Conservation (phyloP, 2,888 invertebrate species). For the Lasioglossum morio region DNA sequence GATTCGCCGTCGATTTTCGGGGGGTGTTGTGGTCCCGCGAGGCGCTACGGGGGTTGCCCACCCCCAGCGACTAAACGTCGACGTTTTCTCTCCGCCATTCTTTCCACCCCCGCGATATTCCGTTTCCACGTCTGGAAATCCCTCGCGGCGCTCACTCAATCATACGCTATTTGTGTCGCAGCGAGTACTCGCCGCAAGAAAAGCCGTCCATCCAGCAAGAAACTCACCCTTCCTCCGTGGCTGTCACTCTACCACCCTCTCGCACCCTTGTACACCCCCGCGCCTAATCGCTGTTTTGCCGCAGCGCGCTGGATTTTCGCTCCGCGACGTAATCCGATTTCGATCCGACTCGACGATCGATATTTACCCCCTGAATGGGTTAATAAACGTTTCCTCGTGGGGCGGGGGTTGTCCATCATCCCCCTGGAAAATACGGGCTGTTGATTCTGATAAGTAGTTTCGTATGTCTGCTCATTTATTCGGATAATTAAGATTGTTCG, state of each 20-base stretch:
- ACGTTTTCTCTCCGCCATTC: constrained; percentile 61
- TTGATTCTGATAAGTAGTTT: not conserved
- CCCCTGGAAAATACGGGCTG: not conserved
- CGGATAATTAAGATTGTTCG: not conserved
- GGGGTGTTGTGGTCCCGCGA: constrained; percentile 62
- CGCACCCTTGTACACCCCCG: constrained; percentile 36
- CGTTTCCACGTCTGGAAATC: constrained; percentile 61
- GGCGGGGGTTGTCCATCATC: not conserved
- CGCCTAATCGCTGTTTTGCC: constrained; percentile 60
- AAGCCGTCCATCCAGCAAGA: constrained; percentile 81
- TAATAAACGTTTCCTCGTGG: constrained; percentile 11
- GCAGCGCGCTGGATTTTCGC: constrained; percentile 30
- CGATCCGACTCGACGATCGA: constrained; percentile 26
- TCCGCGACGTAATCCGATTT: constrained; percentile 22
- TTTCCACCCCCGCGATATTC: constrained; percentile 56
- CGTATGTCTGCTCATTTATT: not conserved
- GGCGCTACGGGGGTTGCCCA: constrained; percentile 58
- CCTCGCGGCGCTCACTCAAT: constrained; percentile 67
- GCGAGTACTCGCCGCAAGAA: constrained; percentile 70
- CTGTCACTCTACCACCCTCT: constrained; percentile 42
- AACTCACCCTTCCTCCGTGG: constrained; percentile 44
- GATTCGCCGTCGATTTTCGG: constrained; percentile 55
- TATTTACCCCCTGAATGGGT: constrained; percentile 29
- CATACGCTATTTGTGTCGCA: constrained; percentile 78
- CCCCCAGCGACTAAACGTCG: constrained; percentile 70